Conservation (phyloP, 92 coral and sea anemone species). For the Parazoanthus darwini region DNA sequence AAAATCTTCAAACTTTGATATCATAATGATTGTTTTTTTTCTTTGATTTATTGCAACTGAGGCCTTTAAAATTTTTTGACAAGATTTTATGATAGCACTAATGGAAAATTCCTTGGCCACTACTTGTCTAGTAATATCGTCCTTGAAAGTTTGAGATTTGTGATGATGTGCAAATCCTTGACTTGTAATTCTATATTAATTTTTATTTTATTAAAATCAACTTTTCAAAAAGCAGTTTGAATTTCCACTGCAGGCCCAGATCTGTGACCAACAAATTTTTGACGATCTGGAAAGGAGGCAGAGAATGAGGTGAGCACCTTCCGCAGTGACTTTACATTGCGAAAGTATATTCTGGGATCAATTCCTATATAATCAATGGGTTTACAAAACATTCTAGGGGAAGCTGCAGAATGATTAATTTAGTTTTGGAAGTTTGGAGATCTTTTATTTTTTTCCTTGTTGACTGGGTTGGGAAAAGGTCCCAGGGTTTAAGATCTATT, state of each 20-base stretch:
- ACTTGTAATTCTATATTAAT: no score
- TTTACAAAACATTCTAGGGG: neutral
- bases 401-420: neutral
- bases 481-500: neutral
- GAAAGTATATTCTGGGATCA: neutral
- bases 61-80: no score
- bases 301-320: slow-evolving; percentile 55
- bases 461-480: neutral
- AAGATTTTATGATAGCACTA: no score
- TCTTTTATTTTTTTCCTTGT: neutral
- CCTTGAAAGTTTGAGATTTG: no score
- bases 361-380: neutral
- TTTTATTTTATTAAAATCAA: neutral
- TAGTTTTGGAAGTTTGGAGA: neutral
- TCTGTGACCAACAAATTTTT: slow-evolving; percentile 74
- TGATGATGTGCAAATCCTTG: no score
- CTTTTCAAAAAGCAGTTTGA: neutral
- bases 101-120: no score
- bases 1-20: no score
- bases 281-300: slow-evolving; percentile 63
- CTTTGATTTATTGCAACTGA: no score
- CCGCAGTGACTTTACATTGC: neutral
- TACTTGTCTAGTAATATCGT: no score
- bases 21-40: no score
- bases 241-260: slow-evolving; percentile 65